These are phyloP conservation scores for Athene noctua DNA, from an alignment of 2,113 vertebrate species.

Conservation along the genomic window DNA sequence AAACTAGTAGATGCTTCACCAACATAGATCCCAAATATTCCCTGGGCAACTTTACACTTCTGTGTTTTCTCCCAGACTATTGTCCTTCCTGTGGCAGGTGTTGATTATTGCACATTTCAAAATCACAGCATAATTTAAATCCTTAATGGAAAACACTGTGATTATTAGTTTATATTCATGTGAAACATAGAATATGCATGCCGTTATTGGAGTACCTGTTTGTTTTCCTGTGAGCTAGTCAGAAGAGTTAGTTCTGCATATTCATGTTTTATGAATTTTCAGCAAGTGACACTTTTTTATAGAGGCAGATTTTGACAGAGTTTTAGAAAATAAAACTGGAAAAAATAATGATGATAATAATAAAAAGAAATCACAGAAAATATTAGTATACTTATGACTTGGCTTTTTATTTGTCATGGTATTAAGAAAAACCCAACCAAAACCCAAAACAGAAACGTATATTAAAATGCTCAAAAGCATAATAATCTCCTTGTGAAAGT, in stretches of 20 bases:
- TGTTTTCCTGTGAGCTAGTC: neutral
- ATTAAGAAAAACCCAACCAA: neutral
- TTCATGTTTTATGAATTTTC: neutral
- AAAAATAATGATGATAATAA: neutral
- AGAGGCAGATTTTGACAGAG: neutral
- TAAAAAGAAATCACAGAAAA: neutral
- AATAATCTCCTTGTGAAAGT: fast-evolving
- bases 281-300: neutral
- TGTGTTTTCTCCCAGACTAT: neutral
- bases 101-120: neutral
- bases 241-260: neutral
- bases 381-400: neutral
- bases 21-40: neutral
- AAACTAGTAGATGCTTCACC: neutral
- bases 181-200: neutral
- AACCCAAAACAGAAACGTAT: too few species aligned
- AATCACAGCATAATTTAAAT: neutral
- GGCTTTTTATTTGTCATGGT: neutral
- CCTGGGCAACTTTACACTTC: neutral
- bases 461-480: neutral
- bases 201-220: neutral
- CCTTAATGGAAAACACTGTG: neutral
- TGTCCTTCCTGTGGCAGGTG: neutral
- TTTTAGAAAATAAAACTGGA: neutral
- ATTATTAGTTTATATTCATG: neutral